Base-by-base conservation (phyloP, 2,888 invertebrate species). In the Brachylomia viminalis region DNA sequence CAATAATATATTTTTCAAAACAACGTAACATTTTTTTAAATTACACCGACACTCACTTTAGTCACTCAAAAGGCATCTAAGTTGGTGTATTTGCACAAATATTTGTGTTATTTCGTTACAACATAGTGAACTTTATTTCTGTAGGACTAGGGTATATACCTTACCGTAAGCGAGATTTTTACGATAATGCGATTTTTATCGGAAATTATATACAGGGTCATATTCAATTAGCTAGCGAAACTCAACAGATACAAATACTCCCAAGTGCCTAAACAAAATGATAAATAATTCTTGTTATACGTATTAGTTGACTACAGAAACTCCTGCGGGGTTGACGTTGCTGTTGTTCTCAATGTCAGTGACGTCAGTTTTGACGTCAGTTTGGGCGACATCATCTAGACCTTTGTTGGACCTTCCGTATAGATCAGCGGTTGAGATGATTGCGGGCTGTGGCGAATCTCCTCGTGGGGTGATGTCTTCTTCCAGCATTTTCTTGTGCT, bases 351-450 rank as follows among this genome's bases (percentile, higher is more conserved):
- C 73, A 23, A 69, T 45, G 62, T 69, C 82, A 45, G 30, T 27
- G 23, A 49, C 45, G 56, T 68, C 49, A n/a, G 27, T 42, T 11
- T 58, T 68, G 10, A 42, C 30, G 47, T 69, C 62, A 54, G n/a
- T 11, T 49, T 15, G 47, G 49, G 64, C 56, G 27, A n/a, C 42
- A 4, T 62, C 49, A 0, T 86, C 88, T 88, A 88, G 30, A 82
- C 88, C 81, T 77, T 80, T 70, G 27, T 75, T 58, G 54, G 67
- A 67, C 91, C 91, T 80, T 54, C 87, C 87, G 88, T 80, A 82
- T 86, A 89, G 93, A 95, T 95, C 93, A 95, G 92, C 86, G 95
- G 95, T 91, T 92, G 95, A 83, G 94, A 95, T 62, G 93, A 92
- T 86, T 92, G 91, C 81, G 91, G 82, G 88, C 92, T 80, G 87